These are phyloP conservation scores for Drosophila pseudoananassae DNA, from an alignment of 1,140 invertebrate species.

Conservation along the genomic window DNA sequence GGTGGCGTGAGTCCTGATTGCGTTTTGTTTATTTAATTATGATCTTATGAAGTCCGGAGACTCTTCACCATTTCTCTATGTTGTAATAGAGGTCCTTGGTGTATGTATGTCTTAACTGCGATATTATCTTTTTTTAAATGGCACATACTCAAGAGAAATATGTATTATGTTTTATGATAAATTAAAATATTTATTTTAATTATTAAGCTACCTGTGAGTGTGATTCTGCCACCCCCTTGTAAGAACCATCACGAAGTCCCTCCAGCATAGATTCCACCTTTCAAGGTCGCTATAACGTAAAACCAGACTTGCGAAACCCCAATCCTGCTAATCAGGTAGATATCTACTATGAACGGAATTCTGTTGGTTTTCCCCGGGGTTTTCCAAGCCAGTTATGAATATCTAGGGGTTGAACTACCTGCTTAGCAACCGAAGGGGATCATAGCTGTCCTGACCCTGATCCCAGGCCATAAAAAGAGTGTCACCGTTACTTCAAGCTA, in stretches of 20 bases:
- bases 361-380: constrained; percentile 70
- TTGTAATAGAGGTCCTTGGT: too few relatives aligned
- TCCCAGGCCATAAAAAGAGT: constrained; percentile 44
- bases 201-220: neutral
- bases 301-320: constrained; percentile 5
- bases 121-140: too few relatives aligned
- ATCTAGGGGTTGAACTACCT: constrained; percentile 49
- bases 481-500: constrained; percentile 29
- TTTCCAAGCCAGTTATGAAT: constrained; percentile 72
- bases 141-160: too few relatives aligned
- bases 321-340: constrained; percentile 46
- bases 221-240: too few relatives aligned
- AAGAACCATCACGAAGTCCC: neutral
- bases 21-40: constrained; percentile 43
- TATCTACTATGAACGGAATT: constrained; percentile 57
- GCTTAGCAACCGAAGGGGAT: constrained; percentile 2
- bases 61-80: neutral
- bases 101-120: neutral
- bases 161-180: too few relatives aligned
- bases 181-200: neutral
- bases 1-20: constrained; percentile 62
- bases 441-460: constrained; percentile 15
- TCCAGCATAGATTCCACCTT: neutral
- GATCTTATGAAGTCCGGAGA: neutral
- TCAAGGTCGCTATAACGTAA: neutral